Percentiles rank a stretch among this genome's conserved stretches.
phyloP scores from a whole-genome alignment of 30 jellyfish, hydroid and myxozoan species.

The Pelagia noctiluca region DNA sequence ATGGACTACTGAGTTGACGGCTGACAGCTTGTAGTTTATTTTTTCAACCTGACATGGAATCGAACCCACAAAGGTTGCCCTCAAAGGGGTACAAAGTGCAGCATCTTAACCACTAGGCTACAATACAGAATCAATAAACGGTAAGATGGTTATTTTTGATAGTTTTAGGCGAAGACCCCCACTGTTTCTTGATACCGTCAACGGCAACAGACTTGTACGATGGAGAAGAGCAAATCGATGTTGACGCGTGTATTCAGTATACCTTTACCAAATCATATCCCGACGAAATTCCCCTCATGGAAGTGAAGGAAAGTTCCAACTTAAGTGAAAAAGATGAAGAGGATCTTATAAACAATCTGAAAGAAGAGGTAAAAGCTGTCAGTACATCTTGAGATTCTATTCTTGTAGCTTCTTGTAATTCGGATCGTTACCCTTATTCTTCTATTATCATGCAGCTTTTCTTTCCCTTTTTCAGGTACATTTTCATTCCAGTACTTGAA shows the following conservation, averaged over 20 bases:
- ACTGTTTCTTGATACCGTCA: constrained; percentile 38
- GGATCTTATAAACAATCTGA: constrained; percentile 23
- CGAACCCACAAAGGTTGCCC: too few relatives aligned
- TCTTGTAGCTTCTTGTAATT: background rate
- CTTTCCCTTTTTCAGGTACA: background rate
- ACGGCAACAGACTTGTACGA: constrained; percentile 41
- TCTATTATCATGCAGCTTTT: background rate
- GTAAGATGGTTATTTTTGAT: constrained; percentile 6
- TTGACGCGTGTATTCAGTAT: constrained; percentile 67
- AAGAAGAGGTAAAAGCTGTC: constrained; percentile 83
- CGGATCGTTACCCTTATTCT: too few relatives aligned
- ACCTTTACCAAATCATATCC: constrained; percentile 74
- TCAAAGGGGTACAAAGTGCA: too few relatives aligned
- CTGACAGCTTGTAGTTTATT: background rate
- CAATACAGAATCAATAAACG: too few relatives aligned
- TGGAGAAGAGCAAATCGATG: constrained; percentile 59
- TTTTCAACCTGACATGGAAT: too few relatives aligned
- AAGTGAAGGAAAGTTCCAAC: constrained; percentile 34
- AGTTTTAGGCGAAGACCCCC: constrained; percentile 71
- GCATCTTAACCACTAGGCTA: background rate
- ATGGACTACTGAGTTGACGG: background rate
- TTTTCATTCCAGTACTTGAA: background rate
- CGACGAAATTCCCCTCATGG: constrained; percentile 74
- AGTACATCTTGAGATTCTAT: too few relatives aligned
- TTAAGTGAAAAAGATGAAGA: constrained; percentile 56